These are phyloP conservation scores for Hormiphora californensis DNA, from an alignment of 37 sponge, comb jelly and placozoan species.

Conservation along the genomic window DNA sequence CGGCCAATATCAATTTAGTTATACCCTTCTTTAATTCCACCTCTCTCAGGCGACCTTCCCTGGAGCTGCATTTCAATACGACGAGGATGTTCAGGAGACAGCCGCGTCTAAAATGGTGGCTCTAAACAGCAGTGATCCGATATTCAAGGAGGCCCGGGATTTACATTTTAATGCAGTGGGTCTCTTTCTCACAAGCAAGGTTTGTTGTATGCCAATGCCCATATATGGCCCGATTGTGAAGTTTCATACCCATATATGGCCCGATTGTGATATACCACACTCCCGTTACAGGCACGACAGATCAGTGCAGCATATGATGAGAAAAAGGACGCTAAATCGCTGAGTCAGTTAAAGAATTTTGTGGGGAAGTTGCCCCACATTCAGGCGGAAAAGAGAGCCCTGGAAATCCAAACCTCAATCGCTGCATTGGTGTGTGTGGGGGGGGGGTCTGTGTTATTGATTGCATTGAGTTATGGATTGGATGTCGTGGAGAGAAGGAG, in stretches of 20 bases:
- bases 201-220: not conserved
- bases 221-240: too few relatives aligned
- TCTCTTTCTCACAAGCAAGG: conserved; percentile 65
- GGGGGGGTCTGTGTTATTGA: not conserved
- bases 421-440: conserved; percentile 16
- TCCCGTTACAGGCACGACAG: conserved; percentile 74
- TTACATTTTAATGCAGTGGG: conserved; percentile 82
- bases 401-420: conserved; percentile 53
- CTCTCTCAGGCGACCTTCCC: too few relatives aligned
- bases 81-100: too few relatives aligned
- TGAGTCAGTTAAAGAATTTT: conserved; percentile 87
- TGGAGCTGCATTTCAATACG: too few relatives aligned
- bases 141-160: conserved; percentile 78
- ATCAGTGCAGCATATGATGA: conserved; percentile 73
- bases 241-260: too few relatives aligned
- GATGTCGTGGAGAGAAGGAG: too few relatives aligned
- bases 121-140: conserved; percentile 69
- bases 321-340: conserved; percentile 70
- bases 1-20: too few relatives aligned
- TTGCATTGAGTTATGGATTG: not conserved
- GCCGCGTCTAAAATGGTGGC: conserved; percentile 56
- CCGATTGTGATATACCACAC: too few relatives aligned
- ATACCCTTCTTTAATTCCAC: too few relatives aligned
- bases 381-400: conserved; percentile 66
- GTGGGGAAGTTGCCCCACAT: conserved; percentile 90